Evolutionary conservation across 2,797 vertebrate species (phyloP), one percentile per base, ranked within the genome.

Genomic region (Enteromius argenteus): DNA sequence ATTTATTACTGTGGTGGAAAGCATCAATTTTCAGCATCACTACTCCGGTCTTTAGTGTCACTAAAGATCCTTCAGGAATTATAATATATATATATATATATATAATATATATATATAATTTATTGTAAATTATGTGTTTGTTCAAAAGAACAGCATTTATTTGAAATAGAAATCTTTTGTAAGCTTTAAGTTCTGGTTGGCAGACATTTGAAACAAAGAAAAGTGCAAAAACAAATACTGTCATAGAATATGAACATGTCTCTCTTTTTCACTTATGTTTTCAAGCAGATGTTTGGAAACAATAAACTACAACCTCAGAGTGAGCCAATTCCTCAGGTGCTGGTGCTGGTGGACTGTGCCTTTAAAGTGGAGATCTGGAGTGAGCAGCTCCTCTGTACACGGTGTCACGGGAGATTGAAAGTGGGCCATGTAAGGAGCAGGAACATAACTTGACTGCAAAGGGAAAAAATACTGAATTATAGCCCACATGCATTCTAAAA

Each of bases 401-500:
- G 46, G 68, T 72, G 67, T 60, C 53, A 81, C 68, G 58, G 39
- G 17, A 81, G 19, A 46, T 17, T 72, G 23, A 81, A 81, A 49
- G 68, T 62, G 80, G 68, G 53, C 68, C 68, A 73, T 62, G 58
- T 30, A 62, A 46, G 13, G 39, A 81, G 39, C 14, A 37, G 53
- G 32, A 76, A 73, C 80, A 76, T 42, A 58, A 39, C n/a, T 1
- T 53, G 51, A 68, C 46, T 58, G 66, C 8, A 60, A 81, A 71
- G 37, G 11, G 13, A 62, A 79, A 46, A 73, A 46, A 81, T 81
- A 81, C 39, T 73, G 53, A 81, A 81, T 62, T 32, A 76, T 53
- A 76, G n/a, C 74, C 74, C 74, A 76, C 74, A 60, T 71, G 35
- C 66, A 58, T 71, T 71, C 79, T 71, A 60, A 76, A 76, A 76